phyloP scores from a whole-genome alignment of 2,888 invertebrate genomes.

The Lithodes maja region DNA sequence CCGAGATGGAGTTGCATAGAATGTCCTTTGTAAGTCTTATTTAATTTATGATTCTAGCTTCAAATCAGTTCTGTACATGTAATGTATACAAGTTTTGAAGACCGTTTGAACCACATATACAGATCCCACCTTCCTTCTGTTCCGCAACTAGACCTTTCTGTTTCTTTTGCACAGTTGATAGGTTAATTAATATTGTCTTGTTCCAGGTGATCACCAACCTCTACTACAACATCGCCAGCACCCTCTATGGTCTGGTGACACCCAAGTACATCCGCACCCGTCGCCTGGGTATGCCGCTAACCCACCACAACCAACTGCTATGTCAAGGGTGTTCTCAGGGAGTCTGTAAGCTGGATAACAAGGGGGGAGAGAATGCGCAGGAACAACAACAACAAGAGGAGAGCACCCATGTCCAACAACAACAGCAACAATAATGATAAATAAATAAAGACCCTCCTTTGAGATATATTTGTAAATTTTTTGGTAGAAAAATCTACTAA shows the following conservation, averaged over 20 bases:
- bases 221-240: constrained; percentile 58
- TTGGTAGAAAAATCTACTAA: too few relatives aligned
- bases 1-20: too few relatives aligned
- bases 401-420: too few relatives aligned
- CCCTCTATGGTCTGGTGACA: constrained; percentile 49
- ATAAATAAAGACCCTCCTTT: too few relatives aligned
- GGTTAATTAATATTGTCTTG: background rate
- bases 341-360: constrained; percentile 21
- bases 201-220: constrained; percentile 64
- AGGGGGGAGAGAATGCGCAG: background rate
- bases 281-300: constrained; percentile 46
- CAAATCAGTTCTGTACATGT: too few relatives aligned
- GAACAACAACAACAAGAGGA: background rate
- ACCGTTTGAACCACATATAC: too few relatives aligned
- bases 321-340: constrained; percentile 59
- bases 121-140: too few relatives aligned
- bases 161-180: background rate
- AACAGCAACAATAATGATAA: too few relatives aligned
- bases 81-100: too few relatives aligned
- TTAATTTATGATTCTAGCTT: too few relatives aligned
- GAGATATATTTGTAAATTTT: too few relatives aligned
- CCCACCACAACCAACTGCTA: constrained; percentile 43
- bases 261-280: constrained; percentile 51
- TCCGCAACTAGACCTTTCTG: background rate
- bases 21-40: too few relatives aligned